Percentiles rank a stretch among this genome's conserved stretches.
phyloP scores from a whole-genome alignment of 2,888 invertebrate species.

The Dioctria rufipes region DNA sequence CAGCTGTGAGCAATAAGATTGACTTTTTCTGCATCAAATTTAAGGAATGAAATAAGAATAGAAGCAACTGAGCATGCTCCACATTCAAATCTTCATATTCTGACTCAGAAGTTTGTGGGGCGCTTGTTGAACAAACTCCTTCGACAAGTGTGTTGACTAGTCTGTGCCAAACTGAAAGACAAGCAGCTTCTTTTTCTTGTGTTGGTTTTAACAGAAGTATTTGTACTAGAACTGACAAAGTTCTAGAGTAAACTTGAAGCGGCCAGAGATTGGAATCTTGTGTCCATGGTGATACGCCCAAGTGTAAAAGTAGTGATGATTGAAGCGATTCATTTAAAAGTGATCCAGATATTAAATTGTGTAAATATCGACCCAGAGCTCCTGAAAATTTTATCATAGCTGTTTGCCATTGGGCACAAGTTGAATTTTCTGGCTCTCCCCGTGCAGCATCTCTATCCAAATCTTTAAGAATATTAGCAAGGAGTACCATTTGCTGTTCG shows the following conservation, averaged over 20 bases:
- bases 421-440: slow-evolving; percentile 78
- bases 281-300: slow-evolving; percentile 83
- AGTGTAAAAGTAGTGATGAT: slow-evolving; percentile 80
- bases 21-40: slow-evolving; percentile 98
- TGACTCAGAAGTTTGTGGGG: slow-evolving; percentile 64
- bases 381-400: slow-evolving; percentile 71
- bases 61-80: slow-evolving; percentile 93
- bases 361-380: slow-evolving; percentile 71
- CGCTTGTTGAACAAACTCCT: slow-evolving; percentile 75
- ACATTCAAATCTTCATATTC: slow-evolving; percentile 87
- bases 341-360: slow-evolving; percentile 82
- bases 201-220: slow-evolving; percentile 85
- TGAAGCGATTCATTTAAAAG: slow-evolving; percentile 79
- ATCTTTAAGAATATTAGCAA: slow-evolving; percentile 91
- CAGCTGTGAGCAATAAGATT: slow-evolving; percentile 86
- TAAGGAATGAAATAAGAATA: slow-evolving; percentile 95
- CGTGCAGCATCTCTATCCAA: slow-evolving; percentile 91
- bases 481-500: slow-evolving; percentile 90
- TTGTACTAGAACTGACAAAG: slow-evolving; percentile 86
- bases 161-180: slow-evolving; percentile 93
- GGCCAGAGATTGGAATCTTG: slow-evolving; percentile 82
- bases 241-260: slow-evolving; percentile 84
- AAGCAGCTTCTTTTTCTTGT: slow-evolving; percentile 90
- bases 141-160: slow-evolving; percentile 91
- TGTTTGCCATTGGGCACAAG: slow-evolving; percentile 69